phyloP scores from a whole-genome alignment of 37 sponge, comb jelly and placozoan species.

The Aphrocallistes beatrix region DNA sequence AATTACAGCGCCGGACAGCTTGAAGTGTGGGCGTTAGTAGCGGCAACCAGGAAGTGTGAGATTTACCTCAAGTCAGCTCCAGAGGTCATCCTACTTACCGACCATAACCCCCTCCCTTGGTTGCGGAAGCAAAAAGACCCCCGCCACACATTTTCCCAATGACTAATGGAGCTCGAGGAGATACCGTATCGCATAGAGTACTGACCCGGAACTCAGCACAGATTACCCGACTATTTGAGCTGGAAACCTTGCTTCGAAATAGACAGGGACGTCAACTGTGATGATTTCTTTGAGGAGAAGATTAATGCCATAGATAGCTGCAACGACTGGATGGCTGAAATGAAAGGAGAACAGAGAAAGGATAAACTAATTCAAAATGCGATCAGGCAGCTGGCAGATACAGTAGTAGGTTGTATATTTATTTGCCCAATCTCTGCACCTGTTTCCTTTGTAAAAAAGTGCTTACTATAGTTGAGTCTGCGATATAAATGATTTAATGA shows the following conservation, averaged over 20 bases:
- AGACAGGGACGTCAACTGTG: background rate
- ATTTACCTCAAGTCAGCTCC: too few relatives aligned
- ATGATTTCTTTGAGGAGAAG: background rate
- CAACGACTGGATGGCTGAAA: background rate
- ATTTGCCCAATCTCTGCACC: too few relatives aligned
- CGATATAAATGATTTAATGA: too few relatives aligned
- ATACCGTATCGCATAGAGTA: background rate
- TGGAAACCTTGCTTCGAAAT: background rate
- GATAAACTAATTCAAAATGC: background rate
- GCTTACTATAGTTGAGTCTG: too few relatives aligned
- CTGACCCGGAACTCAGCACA: background rate
- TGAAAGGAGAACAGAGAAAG: background rate
- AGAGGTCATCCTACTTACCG: background rate
- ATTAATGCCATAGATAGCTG: background rate
- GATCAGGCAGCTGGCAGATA: background rate
- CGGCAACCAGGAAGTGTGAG: background rate
- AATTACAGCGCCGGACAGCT: background rate
- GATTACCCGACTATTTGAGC: background rate
- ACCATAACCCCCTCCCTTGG: constrained; percentile 30
- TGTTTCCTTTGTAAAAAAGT: too few relatives aligned
- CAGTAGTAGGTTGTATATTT: too few relatives aligned
- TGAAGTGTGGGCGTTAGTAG: background rate
- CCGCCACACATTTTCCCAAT: background rate
- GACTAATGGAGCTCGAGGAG: background rate
- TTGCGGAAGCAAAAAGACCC: constrained; percentile 28